Conservation (phyloP, 1,140 invertebrate genomes). For the Oryzaephilus surinamensis region DNA sequence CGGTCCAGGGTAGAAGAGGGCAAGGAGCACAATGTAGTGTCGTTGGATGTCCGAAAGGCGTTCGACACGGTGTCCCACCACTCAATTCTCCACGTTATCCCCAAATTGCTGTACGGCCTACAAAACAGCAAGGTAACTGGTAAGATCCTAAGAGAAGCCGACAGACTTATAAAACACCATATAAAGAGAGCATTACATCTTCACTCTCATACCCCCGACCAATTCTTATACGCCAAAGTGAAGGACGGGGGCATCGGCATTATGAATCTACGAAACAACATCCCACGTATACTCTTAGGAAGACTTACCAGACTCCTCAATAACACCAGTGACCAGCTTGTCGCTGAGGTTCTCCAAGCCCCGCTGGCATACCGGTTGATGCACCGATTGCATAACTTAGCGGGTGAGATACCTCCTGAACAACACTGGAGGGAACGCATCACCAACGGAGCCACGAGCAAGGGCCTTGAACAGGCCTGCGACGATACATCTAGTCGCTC, state of each 20-base stretch:
- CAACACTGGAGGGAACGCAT: background rate
- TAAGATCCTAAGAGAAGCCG: conserved; percentile 3
- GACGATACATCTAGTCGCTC: conserved; percentile 1
- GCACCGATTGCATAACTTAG: background rate
- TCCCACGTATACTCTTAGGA: conserved; percentile 2
- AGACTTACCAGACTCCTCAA: background rate
- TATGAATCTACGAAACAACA: background rate
- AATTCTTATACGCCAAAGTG: conserved; percentile 9
- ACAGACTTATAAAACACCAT: conserved; percentile 1
- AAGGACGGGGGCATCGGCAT: conserved; percentile 16
- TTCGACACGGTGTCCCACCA: background rate
- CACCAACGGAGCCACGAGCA: background rate
- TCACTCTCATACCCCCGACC: conserved; percentile 2
- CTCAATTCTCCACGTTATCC: conserved; percentile 1
- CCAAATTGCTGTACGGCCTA: conserved; percentile 8
- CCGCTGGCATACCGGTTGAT: background rate
- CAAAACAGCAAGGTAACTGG: conserved; percentile 6
- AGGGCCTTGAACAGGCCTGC: background rate
- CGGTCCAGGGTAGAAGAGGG: too few species aligned
- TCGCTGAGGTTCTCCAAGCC: background rate
- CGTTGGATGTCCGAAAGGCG: background rate
- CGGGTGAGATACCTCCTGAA: background rate
- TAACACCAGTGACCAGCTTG: background rate
- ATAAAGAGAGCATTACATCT: conserved; percentile 6
- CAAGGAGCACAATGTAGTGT: too few species aligned